These are phyloP conservation scores for Xyrichtys novacula DNA, from an alignment of 2,797 vertebrate species.

Conservation along the genomic window DNA sequence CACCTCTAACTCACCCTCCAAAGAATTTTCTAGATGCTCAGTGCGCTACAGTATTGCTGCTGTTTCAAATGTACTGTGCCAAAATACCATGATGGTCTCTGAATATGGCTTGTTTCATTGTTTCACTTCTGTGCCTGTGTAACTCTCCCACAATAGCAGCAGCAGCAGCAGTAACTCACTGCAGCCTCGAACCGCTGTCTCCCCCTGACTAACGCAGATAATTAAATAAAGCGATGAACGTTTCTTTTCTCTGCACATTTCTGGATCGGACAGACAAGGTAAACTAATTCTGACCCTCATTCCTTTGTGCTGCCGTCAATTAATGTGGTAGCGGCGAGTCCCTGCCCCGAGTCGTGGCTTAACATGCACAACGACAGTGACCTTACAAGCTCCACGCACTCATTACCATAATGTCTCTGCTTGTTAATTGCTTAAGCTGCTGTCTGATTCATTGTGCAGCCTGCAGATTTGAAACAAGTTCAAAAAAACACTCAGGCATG, in stretches of 20 bases:
- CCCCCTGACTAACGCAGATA: too few relatives aligned
- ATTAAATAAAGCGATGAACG: constrained; percentile 21
- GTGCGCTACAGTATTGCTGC: too few relatives aligned
- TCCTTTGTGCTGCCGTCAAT: constrained; percentile 75
- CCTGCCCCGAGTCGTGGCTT: constrained; percentile 84
- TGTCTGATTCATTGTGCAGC: constrained; percentile 81
- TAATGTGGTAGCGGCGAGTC: constrained; percentile 77
- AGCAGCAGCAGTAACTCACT: constrained; percentile 5
- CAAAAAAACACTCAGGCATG: constrained; percentile 55
- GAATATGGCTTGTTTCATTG: background rate
- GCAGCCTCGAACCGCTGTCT: background rate
- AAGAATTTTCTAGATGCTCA: too few relatives aligned
- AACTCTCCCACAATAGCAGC: background rate
- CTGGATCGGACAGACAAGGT: constrained; percentile 69
- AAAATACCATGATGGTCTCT: background rate
- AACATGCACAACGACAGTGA: constrained; percentile 88
- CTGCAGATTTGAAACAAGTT: constrained; percentile 78
- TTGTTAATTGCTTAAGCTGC: constrained; percentile 88
- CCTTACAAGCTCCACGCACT: constrained; percentile 85
- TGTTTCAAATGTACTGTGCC: too few relatives aligned
- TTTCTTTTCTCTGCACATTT: constrained; percentile 20
- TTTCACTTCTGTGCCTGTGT: background rate
- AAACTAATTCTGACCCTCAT: constrained; percentile 72
- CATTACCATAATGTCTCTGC: constrained; percentile 86
- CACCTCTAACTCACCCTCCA: too few relatives aligned